Evolutionary conservation across 2,113 vertebrate genomes (phyloP).

Genomic region (Electrona antarctica): DNA sequence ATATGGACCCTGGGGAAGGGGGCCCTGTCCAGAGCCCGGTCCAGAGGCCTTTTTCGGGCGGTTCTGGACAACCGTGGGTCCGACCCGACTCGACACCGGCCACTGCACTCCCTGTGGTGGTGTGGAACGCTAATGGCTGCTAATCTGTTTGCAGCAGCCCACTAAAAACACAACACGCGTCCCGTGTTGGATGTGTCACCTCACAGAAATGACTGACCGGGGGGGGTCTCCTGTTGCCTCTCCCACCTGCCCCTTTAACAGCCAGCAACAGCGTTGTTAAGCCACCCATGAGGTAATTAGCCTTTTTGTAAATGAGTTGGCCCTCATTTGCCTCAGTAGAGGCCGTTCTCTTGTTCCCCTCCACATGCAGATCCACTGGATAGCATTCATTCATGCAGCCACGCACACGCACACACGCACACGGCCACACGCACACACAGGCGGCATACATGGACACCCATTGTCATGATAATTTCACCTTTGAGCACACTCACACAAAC

Average conservation of each 20-base stretch:
- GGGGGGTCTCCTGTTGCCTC: conserved; percentile 10
- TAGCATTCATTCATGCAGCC: conserved; percentile 29
- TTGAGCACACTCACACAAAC: neutral
- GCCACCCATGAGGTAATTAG: conserved; percentile 14
- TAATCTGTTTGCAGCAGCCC: neutral
- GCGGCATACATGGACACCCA: neutral
- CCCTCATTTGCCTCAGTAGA: conserved; percentile 10
- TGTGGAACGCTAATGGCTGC: neutral
- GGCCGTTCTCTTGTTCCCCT: conserved; percentile 7
- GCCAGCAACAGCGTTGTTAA: neutral
- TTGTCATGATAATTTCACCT: conserved; percentile 51
- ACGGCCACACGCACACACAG: neutral
- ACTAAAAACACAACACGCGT: conserved; percentile 33
- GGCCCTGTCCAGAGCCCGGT: too few relatives aligned
- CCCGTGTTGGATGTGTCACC: conserved; percentile 18
- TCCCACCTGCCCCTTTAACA: conserved; percentile 2
- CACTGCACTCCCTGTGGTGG: too few relatives aligned
- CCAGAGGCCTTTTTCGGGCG: too few relatives aligned
- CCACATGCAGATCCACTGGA: conserved; percentile 17
- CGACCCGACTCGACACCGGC: too few relatives aligned
- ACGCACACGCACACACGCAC: neutral
- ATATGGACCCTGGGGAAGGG: too few relatives aligned
- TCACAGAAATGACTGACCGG: conserved; percentile 4
- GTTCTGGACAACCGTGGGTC: too few relatives aligned
- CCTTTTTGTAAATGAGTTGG: neutral